These are phyloP conservation scores for Drosophila saltans DNA, from an alignment of 1,140 invertebrate genomes.

Conservation along the genomic window DNA sequence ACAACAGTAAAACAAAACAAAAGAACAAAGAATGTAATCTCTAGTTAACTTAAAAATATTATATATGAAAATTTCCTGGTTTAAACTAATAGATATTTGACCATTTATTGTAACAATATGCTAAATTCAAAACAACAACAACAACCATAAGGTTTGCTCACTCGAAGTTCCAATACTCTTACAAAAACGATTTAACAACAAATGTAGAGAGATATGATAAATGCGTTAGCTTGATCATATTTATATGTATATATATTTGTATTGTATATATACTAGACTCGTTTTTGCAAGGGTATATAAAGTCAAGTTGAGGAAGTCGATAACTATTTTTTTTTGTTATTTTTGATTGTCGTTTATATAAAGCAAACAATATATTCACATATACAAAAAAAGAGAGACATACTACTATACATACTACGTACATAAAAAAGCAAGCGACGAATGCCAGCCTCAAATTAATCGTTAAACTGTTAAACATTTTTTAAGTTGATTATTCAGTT, in stretches of 20 bases:
- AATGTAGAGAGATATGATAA: too few relatives aligned
- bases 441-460: slow-evolving; percentile 46
- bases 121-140: neutral
- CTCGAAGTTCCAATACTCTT: neutral
- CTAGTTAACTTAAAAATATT: slow-evolving; percentile 76
- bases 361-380: slow-evolving; percentile 40
- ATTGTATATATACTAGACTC: slow-evolving; percentile 59
- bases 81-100: slow-evolving; percentile 73
- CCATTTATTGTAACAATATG: slow-evolving; percentile 63
- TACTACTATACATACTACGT: too few relatives aligned
- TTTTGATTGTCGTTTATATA: slow-evolving; percentile 30
- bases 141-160: neutral
- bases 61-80: slow-evolving; percentile 51
- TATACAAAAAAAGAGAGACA: slow-evolving; percentile 14
- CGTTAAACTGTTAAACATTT: slow-evolving; percentile 49
- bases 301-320: slow-evolving; percentile 37
- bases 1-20: slow-evolving; percentile 26
- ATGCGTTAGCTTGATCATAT: neutral
- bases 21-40: slow-evolving; percentile 24
- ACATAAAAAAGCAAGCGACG: slow-evolving; percentile 1
- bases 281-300: slow-evolving; percentile 8
- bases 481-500: slow-evolving; percentile 55
- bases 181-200: neutral
- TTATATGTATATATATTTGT: slow-evolving; percentile 60
- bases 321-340: neutral